Evolutionary conservation across 2,888 invertebrate genomes (phyloP), one percentile per base, ranked within the genome.

Genomic region (Siphlonurus alternatus): DNA sequence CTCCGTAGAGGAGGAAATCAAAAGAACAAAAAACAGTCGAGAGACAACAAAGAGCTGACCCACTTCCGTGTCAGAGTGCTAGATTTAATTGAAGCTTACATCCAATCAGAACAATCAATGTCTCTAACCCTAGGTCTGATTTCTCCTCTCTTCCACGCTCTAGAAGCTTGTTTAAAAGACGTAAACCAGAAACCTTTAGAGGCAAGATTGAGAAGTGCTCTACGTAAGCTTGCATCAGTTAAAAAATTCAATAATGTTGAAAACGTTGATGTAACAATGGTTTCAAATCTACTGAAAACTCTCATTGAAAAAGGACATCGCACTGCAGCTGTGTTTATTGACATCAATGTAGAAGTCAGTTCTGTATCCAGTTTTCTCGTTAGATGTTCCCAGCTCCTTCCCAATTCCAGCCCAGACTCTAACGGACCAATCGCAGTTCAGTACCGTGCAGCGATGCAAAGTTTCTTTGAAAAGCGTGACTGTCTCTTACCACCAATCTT

Each of bases 1-100:
- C 20, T 56, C 5, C 56, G n/a, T 5, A 56, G 20, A n/a, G 19
- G 19, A 10, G n/a, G 19, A 20, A 20, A 7, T 56, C 56, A 22
- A 56, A 56, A 56, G 22, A 71, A 71, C 1, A 79, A 77, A 65
- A 80, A 79, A 66, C 80, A 80, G 69, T 81, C 80, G 25, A 84
- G 84, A 71, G 80, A 83, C 67, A 83, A 84, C 61, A 84, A 86
- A 70, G 76, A 82, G 1, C 72, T 87, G 5, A 86, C 85, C 63
- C 87, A 88, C 73, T 88, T 88, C 70, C 79, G 88, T 67, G 81
- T 86, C 1, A 79, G 88, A 67, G 87, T 85, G n/a, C 77, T 89
- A 53, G 89, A 89, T 77, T 76, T 89, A 61, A 77, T 89, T 19
- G 86, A 88, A 69, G 84, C 84, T 68, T 89, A 88, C 72, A 72